Conservation (phyloP, 2,888 invertebrate genomes). For the Apamea epomidion region DNA sequence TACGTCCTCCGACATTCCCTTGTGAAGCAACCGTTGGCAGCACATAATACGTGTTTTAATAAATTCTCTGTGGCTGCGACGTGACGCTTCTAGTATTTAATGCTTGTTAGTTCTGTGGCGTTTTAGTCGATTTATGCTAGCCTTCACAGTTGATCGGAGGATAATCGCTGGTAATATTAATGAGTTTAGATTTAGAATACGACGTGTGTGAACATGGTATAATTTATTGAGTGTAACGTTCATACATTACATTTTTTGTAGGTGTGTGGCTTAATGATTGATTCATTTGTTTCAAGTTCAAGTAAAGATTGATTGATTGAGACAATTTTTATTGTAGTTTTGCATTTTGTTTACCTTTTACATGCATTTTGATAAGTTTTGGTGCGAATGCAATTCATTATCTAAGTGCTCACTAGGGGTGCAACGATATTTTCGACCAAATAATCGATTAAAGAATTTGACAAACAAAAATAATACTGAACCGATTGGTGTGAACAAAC, state of each 20-base stretch:
- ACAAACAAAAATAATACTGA: neutral
- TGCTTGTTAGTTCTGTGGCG: slow-evolving; percentile 40
- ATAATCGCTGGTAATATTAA: slow-evolving; percentile 51
- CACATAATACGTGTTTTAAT: slow-evolving; percentile 45
- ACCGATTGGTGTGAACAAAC: neutral
- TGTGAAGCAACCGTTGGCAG: slow-evolving; percentile 78
- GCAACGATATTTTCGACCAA: neutral
- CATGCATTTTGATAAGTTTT: neutral
- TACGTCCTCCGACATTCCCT: slow-evolving; percentile 76
- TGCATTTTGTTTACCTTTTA: neutral
- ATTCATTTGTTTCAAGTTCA: slow-evolving; percentile 24
- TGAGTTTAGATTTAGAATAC: slow-evolving; percentile 35
- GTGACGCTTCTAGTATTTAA: slow-evolving; percentile 46
- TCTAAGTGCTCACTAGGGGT: neutral
- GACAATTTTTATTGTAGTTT: neutral
- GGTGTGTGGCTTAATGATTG: slow-evolving; percentile 6
- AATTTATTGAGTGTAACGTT: slow-evolving; percentile 28
- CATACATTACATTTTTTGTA: neutral
- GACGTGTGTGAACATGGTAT: slow-evolving; percentile 6
- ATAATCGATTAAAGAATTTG: neutral
- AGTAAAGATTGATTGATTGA: neutral
- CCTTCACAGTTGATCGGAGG: slow-evolving; percentile 50
- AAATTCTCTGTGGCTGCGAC: slow-evolving; percentile 53
- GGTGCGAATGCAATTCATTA: neutral
- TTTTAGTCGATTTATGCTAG: slow-evolving; percentile 54